Evolutionary conservation across 1,140 invertebrate species (phyloP), one percentile per base, ranked within the genome.

Genomic region (Hypothenemus hampei): DNA sequence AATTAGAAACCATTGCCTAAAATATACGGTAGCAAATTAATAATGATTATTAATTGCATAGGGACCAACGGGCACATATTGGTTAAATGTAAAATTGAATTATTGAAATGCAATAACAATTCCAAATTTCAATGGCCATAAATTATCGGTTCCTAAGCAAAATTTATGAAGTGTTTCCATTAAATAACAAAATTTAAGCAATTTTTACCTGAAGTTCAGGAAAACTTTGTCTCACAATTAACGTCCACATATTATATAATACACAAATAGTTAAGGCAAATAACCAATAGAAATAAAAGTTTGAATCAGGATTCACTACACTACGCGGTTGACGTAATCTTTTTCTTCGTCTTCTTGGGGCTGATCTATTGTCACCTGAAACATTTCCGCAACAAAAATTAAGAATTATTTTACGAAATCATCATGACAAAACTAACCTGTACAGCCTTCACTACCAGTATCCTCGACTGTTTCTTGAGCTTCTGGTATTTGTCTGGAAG

Each of bases 201-300:
- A n/a, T n/a, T n/a, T n/a, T 72, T 65, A 81, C 79, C 75, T 91
- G 89, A 40, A 96, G 78, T 68, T 96, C 93, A 18, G 91, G 88
- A 71, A 97, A 89, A 65, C 91, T 94, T 73, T 97, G 90, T 15
- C 94, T 78, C 18, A 95, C 93, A 61, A 97, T 97, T 21, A 93
- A 77, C 7, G 93, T 92, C 94, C 94, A 97, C 19, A 94, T 76
- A 74, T 97, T 97, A 75, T 97, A 97, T 19, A 97, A 79, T 57
- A 97, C 89, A 68, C 91, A 92, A 40, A 84, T 68, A 13, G 92
- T 93, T 54, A 96, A 76, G 18, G 94, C 67, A 77, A 91, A 86
- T 53, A 97, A 77, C 94, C 93, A 97, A 68, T 92, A 91, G 74
- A 94, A 96, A 76, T 93, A 93, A 70, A 93, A 91, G 69, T 92